Base-by-base conservation (phyloP, 2,113 vertebrate species). In the Pollimyrus isidori region DNA sequence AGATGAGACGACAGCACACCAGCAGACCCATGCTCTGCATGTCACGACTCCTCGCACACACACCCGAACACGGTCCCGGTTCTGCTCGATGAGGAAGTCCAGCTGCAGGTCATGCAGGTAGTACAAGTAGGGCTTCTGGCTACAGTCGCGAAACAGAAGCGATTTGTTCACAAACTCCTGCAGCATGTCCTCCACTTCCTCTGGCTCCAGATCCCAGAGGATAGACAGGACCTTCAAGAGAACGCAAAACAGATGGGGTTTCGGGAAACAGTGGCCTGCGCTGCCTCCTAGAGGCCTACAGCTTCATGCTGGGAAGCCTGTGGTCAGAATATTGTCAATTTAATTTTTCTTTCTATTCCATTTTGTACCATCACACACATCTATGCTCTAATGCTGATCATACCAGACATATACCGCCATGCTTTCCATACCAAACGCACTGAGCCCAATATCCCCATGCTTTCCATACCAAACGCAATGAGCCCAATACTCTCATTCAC, bases 151-250 rank as follows among this genome's bases (percentile, higher is more conserved):
- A 90, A 97, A 99, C 87, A 99, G 93, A 0, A 99, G 94, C 0
- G 98, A 99, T 91, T 98, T 99, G 94, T 99, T 98, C 89, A 98
- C 97, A 94, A 99, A 99, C 90, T 98, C 97, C 91, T 97, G 96
- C 0, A 99, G 94, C 87, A 98, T 96, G 87, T 99, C 98, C 94
- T 99, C 98, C 69, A 97, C 98, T 91, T 98, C 98, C 94, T 99
- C 98, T 0, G 93, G 94, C 93, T 98, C 98, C 94, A 97, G 94
- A 92, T 97, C 97, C 98, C 98, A 99, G 89, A 99, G 94, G 93
- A 99, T 92, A 88, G 97, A 97, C 30, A 99, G 94, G 80, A 99
- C 97, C 98, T 99, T 92, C 17, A 56, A 58, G 7, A 88, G 21
- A 62, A 87, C 26, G 9, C 17, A 84, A 48, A 21, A 9, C 21